A percentile compares a stretch with the other conserved stretches of the same genome.
Evolutionary conservation across 2,113 vertebrate genomes (phyloP).

Genomic region (Pedetes capensis): DNA sequence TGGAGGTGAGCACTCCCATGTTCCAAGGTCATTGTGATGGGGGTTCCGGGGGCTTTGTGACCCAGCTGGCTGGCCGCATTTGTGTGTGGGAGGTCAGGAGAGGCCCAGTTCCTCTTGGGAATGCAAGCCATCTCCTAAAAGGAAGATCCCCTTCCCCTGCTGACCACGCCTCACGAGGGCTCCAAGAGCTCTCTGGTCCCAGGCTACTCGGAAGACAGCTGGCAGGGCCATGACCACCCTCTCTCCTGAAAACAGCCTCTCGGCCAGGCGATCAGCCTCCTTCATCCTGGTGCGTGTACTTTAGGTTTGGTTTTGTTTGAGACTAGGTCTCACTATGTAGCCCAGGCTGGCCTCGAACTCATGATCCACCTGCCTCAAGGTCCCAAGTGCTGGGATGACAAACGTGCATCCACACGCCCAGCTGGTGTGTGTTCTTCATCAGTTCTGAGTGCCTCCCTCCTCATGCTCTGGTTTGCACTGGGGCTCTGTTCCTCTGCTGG

Average conservation of each 20-base stretch:
- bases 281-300: constrained; percentile 70
- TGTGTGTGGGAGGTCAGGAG: not conserved
- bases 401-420: not conserved
- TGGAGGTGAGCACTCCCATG: not conserved
- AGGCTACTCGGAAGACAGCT: constrained; percentile 11
- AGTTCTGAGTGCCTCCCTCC: not conserved
- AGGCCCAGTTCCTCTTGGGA: constrained; percentile 17
- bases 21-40: constrained; percentile 69
- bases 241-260: constrained; percentile 75
- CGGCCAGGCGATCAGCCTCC: constrained; percentile 69
- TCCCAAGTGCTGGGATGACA: not conserved
- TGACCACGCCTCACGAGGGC: not conserved
- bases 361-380: not conserved
- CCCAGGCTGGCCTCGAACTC: not conserved
- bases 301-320: not conserved
- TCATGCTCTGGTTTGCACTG: not conserved
- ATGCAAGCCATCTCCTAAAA: not conserved
- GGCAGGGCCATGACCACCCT: constrained; percentile 69
- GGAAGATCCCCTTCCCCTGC: not conserved
- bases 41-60: constrained; percentile 51
- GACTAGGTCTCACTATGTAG: not conserved
- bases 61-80: not conserved
- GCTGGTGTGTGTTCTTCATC: not conserved
- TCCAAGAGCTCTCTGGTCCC: not conserved
- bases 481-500: not conserved